phyloP scores from a whole-genome alignment of 2,797 vertebrate genomes.

The Coregonus ussuriensis region DNA sequence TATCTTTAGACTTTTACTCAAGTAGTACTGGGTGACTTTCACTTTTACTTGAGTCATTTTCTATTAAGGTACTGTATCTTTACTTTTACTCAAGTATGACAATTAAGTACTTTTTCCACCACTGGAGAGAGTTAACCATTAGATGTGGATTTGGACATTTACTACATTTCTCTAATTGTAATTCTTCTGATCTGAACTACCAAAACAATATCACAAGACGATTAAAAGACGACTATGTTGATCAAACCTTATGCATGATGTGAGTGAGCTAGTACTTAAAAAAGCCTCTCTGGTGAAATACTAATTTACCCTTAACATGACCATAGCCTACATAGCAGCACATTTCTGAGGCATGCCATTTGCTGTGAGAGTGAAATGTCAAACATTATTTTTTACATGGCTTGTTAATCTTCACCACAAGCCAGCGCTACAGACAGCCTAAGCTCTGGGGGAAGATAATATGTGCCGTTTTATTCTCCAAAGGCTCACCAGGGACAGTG shows the following conservation, averaged over 20 bases:
- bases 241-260: not conserved
- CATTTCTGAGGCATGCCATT: slow-evolving; percentile 33
- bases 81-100: too few relatives aligned
- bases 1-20: too few relatives aligned
- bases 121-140: not conserved
- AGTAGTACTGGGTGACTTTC: too few relatives aligned
- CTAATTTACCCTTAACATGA: not conserved
- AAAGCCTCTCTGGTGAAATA: not conserved
- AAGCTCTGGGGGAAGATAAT: slow-evolving; percentile 77
- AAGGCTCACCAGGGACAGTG: slow-evolving; percentile 79
- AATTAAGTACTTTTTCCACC: too few relatives aligned
- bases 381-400: slow-evolving; percentile 57
- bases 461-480: slow-evolving; percentile 80
- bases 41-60: too few relatives aligned
- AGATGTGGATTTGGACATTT: too few relatives aligned
- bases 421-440: slow-evolving; percentile 75
- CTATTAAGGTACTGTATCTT: too few relatives aligned
- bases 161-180: not conserved
- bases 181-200: not conserved
- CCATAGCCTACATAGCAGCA: not conserved
- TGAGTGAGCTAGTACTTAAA: not conserved
- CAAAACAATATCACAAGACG: not conserved
- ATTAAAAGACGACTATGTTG: not conserved
- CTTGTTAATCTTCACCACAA: slow-evolving; percentile 81
- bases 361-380: slow-evolving; percentile 49